Conservation (phyloP, 2,888 invertebrate genomes). For the Tubulanus polymorphus region DNA sequence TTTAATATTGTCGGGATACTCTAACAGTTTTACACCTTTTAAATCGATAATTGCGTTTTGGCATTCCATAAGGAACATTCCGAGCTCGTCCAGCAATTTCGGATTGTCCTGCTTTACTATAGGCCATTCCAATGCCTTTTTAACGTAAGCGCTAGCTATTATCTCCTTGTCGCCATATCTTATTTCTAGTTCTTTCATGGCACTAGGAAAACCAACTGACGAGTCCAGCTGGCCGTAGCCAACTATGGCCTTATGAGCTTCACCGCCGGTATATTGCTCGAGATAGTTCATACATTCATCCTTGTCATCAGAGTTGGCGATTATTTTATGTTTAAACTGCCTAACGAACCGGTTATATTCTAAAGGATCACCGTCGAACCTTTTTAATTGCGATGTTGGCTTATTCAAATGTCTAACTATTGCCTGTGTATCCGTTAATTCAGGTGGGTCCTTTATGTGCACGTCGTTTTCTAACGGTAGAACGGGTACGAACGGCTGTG, state of each 20-base stretch:
- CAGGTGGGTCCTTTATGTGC: no score
- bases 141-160: slow-evolving; percentile 3
- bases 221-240: slow-evolving; percentile 6
- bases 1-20: slow-evolving; percentile 19
- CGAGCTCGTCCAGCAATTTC: background rate
- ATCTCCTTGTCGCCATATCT: slow-evolving; percentile 5
- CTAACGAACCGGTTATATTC: background rate
- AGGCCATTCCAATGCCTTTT: slow-evolving; percentile 7
- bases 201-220: background rate
- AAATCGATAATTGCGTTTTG: background rate
- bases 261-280: background rate
- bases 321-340: background rate
- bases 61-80: background rate
- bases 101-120: slow-evolving; percentile 2
- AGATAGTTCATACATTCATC: background rate
- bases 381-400: background rate
- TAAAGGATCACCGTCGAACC: background rate
- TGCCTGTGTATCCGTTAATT: no score
- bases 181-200: background rate
- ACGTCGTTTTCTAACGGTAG: no score
- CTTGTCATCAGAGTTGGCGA: background rate
- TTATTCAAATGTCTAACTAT: background rate
- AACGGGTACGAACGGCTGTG: no score
- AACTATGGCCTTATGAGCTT: slow-evolving; percentile 3
- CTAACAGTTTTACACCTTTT: slow-evolving; percentile 5